These are phyloP conservation scores for Polyploca ridens DNA, from an alignment of 2,888 invertebrate species.

Conservation along the genomic window DNA sequence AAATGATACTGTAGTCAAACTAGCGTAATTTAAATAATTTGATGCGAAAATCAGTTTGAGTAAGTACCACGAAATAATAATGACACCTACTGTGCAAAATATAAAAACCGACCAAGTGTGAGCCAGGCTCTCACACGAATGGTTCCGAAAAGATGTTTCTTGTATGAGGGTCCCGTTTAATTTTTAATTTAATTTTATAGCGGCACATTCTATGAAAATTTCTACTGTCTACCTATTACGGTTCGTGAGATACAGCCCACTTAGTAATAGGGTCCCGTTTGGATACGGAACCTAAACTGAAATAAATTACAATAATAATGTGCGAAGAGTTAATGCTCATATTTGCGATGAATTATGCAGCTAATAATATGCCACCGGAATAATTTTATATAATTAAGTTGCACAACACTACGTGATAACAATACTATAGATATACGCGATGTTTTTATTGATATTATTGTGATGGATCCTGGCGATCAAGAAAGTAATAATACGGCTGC, in stretches of 20 bases:
- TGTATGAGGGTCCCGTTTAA: no score
- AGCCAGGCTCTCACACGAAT: no score
- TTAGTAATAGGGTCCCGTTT: no score
- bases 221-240: no score
- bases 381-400: neutral
- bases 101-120: no score
- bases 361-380: conserved; percentile 1
- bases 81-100: neutral
- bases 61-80: neutral
- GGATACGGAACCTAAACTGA: neutral
- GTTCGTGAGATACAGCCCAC: no score
- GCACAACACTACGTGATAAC: neutral
- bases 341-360: neutral
- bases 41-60: neutral
- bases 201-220: no score
- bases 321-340: neutral
- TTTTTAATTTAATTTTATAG: no score
- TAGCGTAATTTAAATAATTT: neutral
- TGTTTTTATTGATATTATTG: neutral
- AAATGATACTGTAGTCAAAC: neutral
- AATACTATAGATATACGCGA: neutral
- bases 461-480: no score
- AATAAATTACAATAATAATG: neutral
- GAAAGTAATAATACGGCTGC: no score
- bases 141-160: no score